Base-by-base conservation (phyloP, 2,888 invertebrate genomes). In the Selenia dentaria region DNA sequence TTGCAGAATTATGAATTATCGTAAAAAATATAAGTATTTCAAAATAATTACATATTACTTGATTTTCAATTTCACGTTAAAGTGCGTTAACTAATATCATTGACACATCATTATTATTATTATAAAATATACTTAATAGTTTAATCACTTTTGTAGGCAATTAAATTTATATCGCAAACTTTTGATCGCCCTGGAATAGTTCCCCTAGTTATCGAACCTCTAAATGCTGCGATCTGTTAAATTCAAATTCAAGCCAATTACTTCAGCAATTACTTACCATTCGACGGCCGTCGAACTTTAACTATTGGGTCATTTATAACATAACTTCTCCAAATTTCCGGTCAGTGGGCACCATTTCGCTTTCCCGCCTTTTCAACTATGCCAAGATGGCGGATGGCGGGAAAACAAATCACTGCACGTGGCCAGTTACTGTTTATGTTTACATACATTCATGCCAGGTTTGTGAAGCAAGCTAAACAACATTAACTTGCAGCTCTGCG, bases 301-400 rank as follows among this genome's bases (percentile, higher is more conserved):
- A 81, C 83, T 81, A 82, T 81, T 82, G 78, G 75, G 78, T 74
- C 80, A 80, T 83, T 84, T 79, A 83, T 82, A 74, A 73, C 44
- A 70, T 68, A 74, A 74, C 65, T 80, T 79, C 79, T 62, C 56
- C 54, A 51, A 54, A 59, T 35, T 34, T 52, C 59, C 59, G 56
- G 60, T 56, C 63, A 55, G 4, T 47, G 58, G 55, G 39, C 67
- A 60, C 74, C 71, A 74, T 77, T 77, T 67, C 59, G 67, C 59
- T 63, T 72, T 65, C 68, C 66, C 57, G 64, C 62, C 62, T 61
- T 65, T 68, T 57, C 44, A 8, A 12, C 11, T 40, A 28, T 53
- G 49, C 52, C 71, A 74, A 77, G 60, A 75, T 79, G 75, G 75
- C 69, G 24, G 29, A 39, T 45, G 39, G 34, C 29, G 34, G 32